Evolutionary conservation across 2,888 invertebrate species (phyloP).

Genomic region (Imbricaverruca yamaguchii): DNA sequence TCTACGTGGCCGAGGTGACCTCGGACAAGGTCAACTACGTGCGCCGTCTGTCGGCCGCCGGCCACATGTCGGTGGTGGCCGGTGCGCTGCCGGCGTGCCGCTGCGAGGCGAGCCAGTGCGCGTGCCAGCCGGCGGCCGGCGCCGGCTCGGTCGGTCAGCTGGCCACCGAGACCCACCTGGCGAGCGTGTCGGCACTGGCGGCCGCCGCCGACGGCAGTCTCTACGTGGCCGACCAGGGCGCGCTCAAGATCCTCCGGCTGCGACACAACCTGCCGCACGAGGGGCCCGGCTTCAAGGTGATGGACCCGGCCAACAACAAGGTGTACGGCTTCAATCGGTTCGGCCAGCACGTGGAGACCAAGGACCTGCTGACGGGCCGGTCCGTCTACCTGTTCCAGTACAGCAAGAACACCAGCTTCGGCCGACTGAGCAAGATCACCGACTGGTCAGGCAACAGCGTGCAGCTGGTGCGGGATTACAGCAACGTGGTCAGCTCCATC

Average conservation of each 20-base stretch:
- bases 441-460: constrained; percentile 91
- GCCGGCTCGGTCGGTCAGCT: constrained; percentile 28
- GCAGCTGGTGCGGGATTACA: constrained; percentile 82
- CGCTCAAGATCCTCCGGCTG: constrained; percentile 39
- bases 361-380: constrained; percentile 89
- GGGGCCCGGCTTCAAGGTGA: constrained; percentile 34
- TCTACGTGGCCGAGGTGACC: constrained; percentile 77
- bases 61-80: constrained; percentile 43
- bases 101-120: constrained; percentile 36
- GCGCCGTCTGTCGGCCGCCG: constrained; percentile 42
- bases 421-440: constrained; percentile 54
- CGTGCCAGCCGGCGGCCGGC: constrained; percentile 27
- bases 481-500: constrained; percentile 81
- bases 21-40: constrained; percentile 43
- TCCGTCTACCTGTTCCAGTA: constrained; percentile 92
- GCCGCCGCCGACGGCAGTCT: constrained; percentile 94
- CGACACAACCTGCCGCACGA: constrained; percentile 35
- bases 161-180: constrained; percentile 42
- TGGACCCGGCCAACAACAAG: constrained; percentile 83
- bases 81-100: constrained; percentile 41
- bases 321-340: constrained; percentile 88
- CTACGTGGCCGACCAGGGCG: constrained; percentile 85
- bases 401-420: constrained; percentile 70
- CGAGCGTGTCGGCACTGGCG: constrained; percentile 60
- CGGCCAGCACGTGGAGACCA: constrained; percentile 92